Evolutionary conservation across 1,140 invertebrate genomes (phyloP).

Genomic region (Mylabris phalerata): DNA sequence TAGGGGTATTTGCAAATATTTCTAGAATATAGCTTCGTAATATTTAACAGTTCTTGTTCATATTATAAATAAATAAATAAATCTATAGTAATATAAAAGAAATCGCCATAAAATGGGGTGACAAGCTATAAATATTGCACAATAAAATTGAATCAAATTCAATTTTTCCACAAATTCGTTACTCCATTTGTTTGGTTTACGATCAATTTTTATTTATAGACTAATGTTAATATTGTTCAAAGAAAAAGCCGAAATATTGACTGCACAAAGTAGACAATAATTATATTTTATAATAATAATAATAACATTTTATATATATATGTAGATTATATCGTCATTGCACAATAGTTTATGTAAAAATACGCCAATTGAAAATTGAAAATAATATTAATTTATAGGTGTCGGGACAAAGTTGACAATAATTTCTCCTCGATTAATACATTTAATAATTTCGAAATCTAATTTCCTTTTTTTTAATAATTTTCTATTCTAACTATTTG

Average conservation of each 20-base stretch:
- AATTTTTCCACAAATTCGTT: conserved; percentile 1
- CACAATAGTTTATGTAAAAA: conserved; percentile 21
- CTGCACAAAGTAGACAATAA: conserved; percentile 38
- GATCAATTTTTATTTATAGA: conserved; percentile 14
- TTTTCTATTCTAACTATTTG: conserved; percentile 25
- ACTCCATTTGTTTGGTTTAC: background rate
- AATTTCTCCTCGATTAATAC: conserved; percentile 6
- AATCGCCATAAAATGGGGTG: no score
- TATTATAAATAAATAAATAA: conserved; percentile 13
- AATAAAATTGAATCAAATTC: conserved; percentile 23
- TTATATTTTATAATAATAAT: background rate
- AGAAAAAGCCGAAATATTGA: conserved; percentile 21
- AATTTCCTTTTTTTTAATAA: conserved; percentile 25
- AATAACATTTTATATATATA: conserved; percentile 10
- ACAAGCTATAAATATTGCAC: no score
- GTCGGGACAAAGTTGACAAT: conserved; percentile 34
- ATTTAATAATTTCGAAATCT: conserved; percentile 21
- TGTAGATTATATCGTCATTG: conserved; percentile 24
- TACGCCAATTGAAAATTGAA: background rate
- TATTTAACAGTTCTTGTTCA: background rate
- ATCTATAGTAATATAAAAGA: conserved; percentile 16
- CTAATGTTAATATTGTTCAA: conserved; percentile 26
- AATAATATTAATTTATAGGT: conserved; percentile 23
- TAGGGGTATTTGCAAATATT: conserved; percentile 35
- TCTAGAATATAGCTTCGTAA: conserved; percentile 15